phyloP scores from a whole-genome alignment of 2,888 invertebrate species.

The Himalopsyche anomala region DNA sequence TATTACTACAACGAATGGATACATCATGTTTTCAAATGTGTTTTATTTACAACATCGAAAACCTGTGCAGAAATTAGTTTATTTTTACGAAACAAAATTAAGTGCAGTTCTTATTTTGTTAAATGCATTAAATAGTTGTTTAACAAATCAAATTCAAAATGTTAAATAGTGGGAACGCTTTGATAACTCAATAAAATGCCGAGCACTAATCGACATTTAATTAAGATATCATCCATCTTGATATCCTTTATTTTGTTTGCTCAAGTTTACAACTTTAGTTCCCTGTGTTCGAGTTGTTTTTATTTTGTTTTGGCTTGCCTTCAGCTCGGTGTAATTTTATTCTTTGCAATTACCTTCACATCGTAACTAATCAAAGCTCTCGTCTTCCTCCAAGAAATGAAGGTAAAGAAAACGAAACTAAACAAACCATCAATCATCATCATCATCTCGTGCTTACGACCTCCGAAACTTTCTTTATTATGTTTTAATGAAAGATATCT shows the following conservation, averaged over 20 bases:
- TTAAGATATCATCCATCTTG: conserved; percentile 46
- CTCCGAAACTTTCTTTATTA: too few relatives aligned
- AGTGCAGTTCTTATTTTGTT: neutral
- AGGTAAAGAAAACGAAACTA: neutral
- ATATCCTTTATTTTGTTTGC: conserved; percentile 16
- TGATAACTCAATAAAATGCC: conserved; percentile 20
- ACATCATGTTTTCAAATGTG: neutral
- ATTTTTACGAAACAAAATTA: neutral
- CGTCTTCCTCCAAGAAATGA: conserved; percentile 10
- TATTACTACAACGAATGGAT: neutral
- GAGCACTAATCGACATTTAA: conserved; percentile 58
- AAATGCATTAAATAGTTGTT: neutral
- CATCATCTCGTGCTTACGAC: neutral
- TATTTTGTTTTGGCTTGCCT: neutral
- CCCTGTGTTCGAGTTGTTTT: conserved; percentile 15
- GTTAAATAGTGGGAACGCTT: neutral
- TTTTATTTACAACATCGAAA: neutral
- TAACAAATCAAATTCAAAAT: neutral
- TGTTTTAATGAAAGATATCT: too few relatives aligned
- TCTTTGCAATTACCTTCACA: conserved; percentile 20
- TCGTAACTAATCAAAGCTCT: conserved; percentile 26
- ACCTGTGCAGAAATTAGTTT: neutral
- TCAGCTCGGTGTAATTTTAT: conserved; percentile 15
- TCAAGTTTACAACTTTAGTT: conserved; percentile 9
- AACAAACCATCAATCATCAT: conserved; percentile 12